These are phyloP conservation scores for Sminthopsis crassicaudata DNA, from an alignment of 2,113 vertebrate genomes.

Conservation along the genomic window DNA sequence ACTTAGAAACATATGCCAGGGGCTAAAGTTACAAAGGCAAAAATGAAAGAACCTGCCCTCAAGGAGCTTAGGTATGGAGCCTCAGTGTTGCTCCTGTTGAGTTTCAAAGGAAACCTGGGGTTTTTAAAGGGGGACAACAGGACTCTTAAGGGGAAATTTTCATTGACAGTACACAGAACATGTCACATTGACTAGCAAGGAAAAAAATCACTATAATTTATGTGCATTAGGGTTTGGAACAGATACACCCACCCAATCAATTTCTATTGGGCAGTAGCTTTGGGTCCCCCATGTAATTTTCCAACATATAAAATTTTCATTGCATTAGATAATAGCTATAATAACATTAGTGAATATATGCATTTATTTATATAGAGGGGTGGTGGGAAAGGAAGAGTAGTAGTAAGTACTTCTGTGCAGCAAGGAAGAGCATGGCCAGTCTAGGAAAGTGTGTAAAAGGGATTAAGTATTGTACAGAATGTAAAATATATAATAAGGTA, in stretches of 20 bases:
- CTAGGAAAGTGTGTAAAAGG: neutral
- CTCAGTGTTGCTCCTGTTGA: neutral
- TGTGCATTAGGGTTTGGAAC: neutral
- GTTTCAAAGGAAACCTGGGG: neutral
- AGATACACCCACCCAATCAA: neutral
- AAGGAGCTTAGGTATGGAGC: neutral
- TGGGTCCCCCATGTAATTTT: neutral
- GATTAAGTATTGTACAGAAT: neutral
- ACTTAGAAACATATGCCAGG: neutral
- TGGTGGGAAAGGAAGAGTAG: neutral
- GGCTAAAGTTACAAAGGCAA: neutral
- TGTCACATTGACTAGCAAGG: neutral
- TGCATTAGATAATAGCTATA: neutral
- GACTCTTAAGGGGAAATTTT: neutral
- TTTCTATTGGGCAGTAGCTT: neutral
- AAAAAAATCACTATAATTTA: conserved; percentile 11
- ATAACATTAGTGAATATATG: neutral
- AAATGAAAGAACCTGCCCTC: neutral
- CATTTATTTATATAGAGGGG: neutral
- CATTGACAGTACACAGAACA: neutral
- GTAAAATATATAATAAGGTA: neutral
- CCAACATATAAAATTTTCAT: conserved; percentile 6
- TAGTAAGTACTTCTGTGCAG: neutral
- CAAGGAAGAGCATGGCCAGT: neutral
- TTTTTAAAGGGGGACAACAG: neutral